Evolutionary conservation across 2,888 invertebrate genomes (phyloP), one percentile per base, ranked within the genome.

Genomic region (Spicauda simplicius): DNA sequence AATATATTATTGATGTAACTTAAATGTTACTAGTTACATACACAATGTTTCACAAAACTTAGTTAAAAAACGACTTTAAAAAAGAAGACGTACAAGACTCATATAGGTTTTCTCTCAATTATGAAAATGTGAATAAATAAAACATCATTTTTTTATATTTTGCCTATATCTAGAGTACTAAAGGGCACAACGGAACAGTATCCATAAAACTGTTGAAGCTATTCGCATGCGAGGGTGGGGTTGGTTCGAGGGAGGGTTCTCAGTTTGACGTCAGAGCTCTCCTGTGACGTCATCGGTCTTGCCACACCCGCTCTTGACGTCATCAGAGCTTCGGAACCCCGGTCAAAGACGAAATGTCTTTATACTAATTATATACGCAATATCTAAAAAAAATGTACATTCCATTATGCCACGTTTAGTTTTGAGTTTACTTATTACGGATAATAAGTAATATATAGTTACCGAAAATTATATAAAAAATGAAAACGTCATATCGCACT

Each of bases 291-390:
- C 92, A 92, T 82, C 77, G 82, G 76, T 76, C 76, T 77, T 83
- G 90, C 91, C 92, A 91, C 92, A 90, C 92, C 92, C 91, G 87
- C 87, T 71, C 80, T 87, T 90, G 87, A 92, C 92, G 91, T 92
- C 91, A 91, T 85, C 75, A 72, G 72, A 72, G 75, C 75, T 75
- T 75, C 70, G 72, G 72, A 72, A 76, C 76, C 79, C 75, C 77
- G 76, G 71, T 68, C 33, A 37, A 19, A 19, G 33, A 12, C 30
- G n/a, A 45, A 3, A 45, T 45, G 7, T n/a, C 5, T 45, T n/a
- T 6, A 45, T n/a, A 45, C 2, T 45, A 45, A 7, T 5, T n/a
- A 45, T 45, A 45, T 45, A n/a, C 5, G n/a, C n/a, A n/a, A n/a
- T n/a, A 45, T 6, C 33, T 5, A n/a, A 45, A n/a, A n/a, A 45